These are phyloP conservation scores for Lithosia quadra DNA, from an alignment of 2,888 invertebrate genomes.

Conservation along the genomic window DNA sequence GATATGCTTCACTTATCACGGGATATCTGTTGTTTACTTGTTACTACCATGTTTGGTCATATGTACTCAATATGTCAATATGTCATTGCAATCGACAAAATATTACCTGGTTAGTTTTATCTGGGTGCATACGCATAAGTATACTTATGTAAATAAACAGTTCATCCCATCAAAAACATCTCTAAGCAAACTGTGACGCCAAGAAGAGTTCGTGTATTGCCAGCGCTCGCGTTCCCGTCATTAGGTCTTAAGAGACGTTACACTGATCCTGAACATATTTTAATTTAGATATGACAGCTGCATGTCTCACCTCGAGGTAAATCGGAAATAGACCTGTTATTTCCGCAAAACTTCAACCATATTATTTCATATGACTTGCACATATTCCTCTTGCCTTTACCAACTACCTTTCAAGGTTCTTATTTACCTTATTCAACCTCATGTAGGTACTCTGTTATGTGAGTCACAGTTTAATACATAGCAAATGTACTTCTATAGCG, in stretches of 20 bases:
- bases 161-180: too few relatives aligned
- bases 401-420: not conserved
- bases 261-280: constrained; percentile 32
- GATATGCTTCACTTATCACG: constrained; percentile 46
- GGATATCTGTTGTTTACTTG: constrained; percentile 48
- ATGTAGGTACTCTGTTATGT: not conserved
- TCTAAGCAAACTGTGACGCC: too few relatives aligned
- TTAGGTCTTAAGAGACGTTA: not conserved
- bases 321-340: constrained; percentile 2
- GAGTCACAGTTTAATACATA: not conserved
- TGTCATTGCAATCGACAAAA: constrained; percentile 35
- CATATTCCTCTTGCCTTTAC: not conserved
- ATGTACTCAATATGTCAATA: constrained; percentile 47
- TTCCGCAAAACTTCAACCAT: not conserved
- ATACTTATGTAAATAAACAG: too few relatives aligned
- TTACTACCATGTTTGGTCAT: constrained; percentile 30
- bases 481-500: not conserved
- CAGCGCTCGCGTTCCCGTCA: not conserved
- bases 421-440: not conserved
- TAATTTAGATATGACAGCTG: constrained; percentile 1
- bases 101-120: not conserved
- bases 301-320: not conserved
- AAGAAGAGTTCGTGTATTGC: too few relatives aligned
- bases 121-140: not conserved
- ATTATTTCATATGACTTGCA: constrained; percentile 3